Base-by-base conservation (phyloP, 1,140 invertebrate species). In the Euura lappo region DNA sequence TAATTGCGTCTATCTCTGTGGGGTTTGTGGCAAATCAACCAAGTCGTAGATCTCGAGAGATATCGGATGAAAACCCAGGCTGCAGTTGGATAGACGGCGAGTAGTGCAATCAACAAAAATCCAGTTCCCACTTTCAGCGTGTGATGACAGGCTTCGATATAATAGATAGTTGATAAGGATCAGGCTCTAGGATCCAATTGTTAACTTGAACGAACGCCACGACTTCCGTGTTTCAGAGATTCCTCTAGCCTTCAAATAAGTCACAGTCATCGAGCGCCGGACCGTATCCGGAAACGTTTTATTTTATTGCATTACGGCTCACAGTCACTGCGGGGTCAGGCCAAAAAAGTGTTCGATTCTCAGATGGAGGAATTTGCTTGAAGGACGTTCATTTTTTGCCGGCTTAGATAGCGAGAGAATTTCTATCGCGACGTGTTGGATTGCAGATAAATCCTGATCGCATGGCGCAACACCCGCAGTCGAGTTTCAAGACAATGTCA, bases 221-320 rank as follows among this genome's bases (percentile, higher is more conserved):
- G 13, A 60, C 51, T 60, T 60, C 51, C 51, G 51, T 60, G 8
- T 60, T 60, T 60, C 51, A 60, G 13, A 60, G 51, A 60, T 60
- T 28, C 13, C 51, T 4, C 51, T 60, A 5, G 13, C 51, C 51
- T 60, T 60, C 8, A 11, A 60, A 60, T 51, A 60, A 5, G 8
- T 60, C 51, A 60, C 10, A 60, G 51, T 60, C 51, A 60, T 60
- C 51, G 51, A 11, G 51, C 13, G 10, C 51, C 51, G 51, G 51
- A 60, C 10, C 51, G 8, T 60, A 11, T 60, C 51, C 51, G 51
- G 51, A 60, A 60, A 11, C 51, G 51, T 3, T 60, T n/a, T 2
- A 60, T 60, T 60, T 60, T 3, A 60, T 60, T n/a, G 51, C 51
- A 60, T 60, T 60, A 60, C 13, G 13, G 8, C 13, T n/a, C 8